Conservation (phyloP, 1,140 invertebrate species). For the Ectropis grisescens region DNA sequence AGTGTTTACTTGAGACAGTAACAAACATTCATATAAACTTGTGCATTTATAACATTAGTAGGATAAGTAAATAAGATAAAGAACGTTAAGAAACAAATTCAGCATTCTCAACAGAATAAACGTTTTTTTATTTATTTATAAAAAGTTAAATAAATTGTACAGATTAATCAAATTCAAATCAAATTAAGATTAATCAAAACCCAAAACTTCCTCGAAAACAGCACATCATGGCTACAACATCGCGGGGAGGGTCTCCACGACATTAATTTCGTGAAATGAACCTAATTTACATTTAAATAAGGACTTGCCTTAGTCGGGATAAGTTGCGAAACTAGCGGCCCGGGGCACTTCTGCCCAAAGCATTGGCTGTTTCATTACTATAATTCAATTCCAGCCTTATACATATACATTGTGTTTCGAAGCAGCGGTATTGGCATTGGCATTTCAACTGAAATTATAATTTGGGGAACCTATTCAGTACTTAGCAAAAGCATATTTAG, state of each 20-base stretch:
- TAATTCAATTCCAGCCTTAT: constrained; percentile 63
- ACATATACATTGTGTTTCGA: constrained; percentile 10
- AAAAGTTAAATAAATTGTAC: too few relatives aligned
- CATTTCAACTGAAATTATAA: constrained; percentile 1
- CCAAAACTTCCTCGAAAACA: constrained; percentile 18
- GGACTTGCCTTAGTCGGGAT: constrained; percentile 72
- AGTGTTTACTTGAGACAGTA: too few relatives aligned
- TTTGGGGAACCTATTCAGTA: too few relatives aligned
- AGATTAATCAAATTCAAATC: too few relatives aligned
- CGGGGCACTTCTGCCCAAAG: constrained; percentile 54
- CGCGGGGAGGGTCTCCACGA: constrained; percentile 68
- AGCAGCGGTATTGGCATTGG: not conserved
- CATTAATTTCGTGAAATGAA: constrained; percentile 90
- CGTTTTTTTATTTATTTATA: too few relatives aligned
- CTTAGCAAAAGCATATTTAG: too few relatives aligned
- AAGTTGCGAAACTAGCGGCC: constrained; percentile 67
- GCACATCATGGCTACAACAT: constrained; percentile 29
- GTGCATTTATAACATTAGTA: too few relatives aligned
- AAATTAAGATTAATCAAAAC: too few relatives aligned
- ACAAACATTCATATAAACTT: too few relatives aligned
- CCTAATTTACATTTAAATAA: constrained; percentile 91
- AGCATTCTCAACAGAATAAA: too few relatives aligned
- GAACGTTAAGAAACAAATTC: too few relatives aligned
- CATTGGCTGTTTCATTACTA: constrained; percentile 63
- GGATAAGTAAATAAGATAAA: too few relatives aligned